These are phyloP conservation scores for Leucozona laternaria DNA, from an alignment of 2,888 invertebrate species.

Conservation along the genomic window DNA sequence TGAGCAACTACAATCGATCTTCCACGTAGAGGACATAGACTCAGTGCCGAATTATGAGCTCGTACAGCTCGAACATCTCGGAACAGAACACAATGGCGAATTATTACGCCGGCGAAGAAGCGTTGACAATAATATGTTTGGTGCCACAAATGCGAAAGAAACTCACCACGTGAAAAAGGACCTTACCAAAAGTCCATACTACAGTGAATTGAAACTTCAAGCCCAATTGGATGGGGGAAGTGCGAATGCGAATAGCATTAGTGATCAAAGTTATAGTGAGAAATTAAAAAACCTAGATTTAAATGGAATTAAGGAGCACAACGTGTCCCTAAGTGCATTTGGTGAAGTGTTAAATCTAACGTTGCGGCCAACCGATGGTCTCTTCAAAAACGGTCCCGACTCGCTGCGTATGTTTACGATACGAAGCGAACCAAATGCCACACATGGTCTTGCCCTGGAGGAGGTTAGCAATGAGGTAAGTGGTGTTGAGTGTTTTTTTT, in stretches of 20 bases:
- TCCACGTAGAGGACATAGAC: constrained; percentile 92
- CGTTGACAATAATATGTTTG: constrained; percentile 83
- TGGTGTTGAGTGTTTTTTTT: constrained; percentile 31
- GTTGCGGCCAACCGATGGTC: constrained; percentile 90
- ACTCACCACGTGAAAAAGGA: constrained; percentile 84
- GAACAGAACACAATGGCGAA: constrained; percentile 78
- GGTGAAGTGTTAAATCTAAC: constrained; percentile 90
- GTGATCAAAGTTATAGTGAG: constrained; percentile 75
- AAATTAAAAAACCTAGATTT: constrained; percentile 77
- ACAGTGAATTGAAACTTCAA: constrained; percentile 81
- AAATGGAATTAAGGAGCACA: constrained; percentile 83
- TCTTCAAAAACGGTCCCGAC: constrained; percentile 88
- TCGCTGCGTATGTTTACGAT: constrained; percentile 91
- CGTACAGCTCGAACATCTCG: constrained; percentile 89
- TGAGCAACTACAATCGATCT: constrained; percentile 91
- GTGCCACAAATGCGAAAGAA: constrained; percentile 68
- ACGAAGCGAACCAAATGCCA: constrained; percentile 90
- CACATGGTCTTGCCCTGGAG: constrained; percentile 91
- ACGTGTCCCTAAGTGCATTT: constrained; percentile 91
- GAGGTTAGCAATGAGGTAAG: constrained; percentile 86
- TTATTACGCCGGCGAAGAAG: constrained; percentile 77
- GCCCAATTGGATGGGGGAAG: constrained; percentile 64
- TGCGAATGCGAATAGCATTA: constrained; percentile 75
- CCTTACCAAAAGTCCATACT: constrained; percentile 83
- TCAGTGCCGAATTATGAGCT: constrained; percentile 94